These are phyloP conservation scores for Poicephalus gulielmi DNA, from an alignment of 2,113 vertebrate genomes.

Conservation along the genomic window DNA sequence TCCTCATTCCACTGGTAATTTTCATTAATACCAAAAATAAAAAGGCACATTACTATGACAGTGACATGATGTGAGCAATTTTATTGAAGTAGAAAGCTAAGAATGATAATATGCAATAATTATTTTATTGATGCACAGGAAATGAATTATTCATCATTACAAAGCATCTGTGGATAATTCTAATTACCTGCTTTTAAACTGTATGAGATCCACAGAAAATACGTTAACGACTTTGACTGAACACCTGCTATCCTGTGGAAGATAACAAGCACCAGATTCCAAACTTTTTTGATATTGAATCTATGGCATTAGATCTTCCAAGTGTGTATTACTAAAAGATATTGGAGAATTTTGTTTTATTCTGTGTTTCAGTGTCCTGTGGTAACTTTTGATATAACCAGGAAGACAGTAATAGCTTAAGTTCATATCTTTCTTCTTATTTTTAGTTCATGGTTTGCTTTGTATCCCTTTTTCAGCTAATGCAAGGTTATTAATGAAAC, in stretches of 20 bases:
- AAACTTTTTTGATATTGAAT: constrained; percentile 24
- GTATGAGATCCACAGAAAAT: constrained; percentile 74
- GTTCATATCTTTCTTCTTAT: background rate
- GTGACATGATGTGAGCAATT: constrained; percentile 70
- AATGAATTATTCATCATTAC: constrained; percentile 82
- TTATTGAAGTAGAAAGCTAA: constrained; percentile 78
- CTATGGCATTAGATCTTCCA: background rate
- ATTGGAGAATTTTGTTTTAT: background rate
- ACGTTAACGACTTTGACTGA: constrained; percentile 75
- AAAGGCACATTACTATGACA: constrained; percentile 61
- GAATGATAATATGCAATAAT: constrained; percentile 81
- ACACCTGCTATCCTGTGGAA: constrained; percentile 70
- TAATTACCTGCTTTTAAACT: constrained; percentile 80
- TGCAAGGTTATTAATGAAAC: background rate
- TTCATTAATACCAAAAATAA: constrained; percentile 70
- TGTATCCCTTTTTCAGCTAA: background rate
- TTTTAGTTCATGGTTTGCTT: background rate
- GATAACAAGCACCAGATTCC: constrained; percentile 12
- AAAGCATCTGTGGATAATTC: constrained; percentile 79
- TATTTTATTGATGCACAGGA: constrained; percentile 78
- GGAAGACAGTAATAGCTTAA: background rate
- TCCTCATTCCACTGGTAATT: constrained; percentile 50
- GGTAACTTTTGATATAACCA: background rate
- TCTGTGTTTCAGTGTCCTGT: background rate
- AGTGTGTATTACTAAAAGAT: background rate